Evolutionary conservation across 2,888 invertebrate genomes (phyloP).

Genomic region (Mythimna lalbum): DNA sequence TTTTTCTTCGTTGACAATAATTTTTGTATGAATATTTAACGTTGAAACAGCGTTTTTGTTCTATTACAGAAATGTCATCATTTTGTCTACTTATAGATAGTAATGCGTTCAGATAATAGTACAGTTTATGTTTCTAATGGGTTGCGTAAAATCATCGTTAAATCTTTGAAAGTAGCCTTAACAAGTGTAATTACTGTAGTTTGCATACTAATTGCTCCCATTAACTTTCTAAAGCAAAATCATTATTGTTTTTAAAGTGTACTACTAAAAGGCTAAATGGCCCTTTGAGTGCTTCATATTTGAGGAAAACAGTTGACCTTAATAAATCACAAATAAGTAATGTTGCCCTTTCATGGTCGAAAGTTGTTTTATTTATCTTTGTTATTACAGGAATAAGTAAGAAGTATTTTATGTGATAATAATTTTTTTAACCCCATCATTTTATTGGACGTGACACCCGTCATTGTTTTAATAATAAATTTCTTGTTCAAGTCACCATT

Average conservation of each 20-base stretch:
- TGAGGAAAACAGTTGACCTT: conserved; percentile 17
- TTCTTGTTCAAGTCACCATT: not conserved
- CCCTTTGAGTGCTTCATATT: conserved; percentile 35
- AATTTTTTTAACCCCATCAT: conserved; percentile 15
- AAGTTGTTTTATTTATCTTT: conserved; percentile 2
- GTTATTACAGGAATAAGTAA: conserved; percentile 16
- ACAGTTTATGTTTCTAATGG: conserved; percentile 21
- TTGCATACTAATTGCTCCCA: conserved; percentile 50
- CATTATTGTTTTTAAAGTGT: conserved; percentile 36
- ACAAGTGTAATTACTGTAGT: conserved; percentile 44
- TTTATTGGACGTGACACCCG: not conserved
- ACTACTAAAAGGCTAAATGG: conserved; percentile 31
- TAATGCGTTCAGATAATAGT: not conserved
- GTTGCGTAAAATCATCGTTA: conserved; percentile 34
- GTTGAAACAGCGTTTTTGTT: not conserved
- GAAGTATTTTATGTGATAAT: conserved; percentile 39
- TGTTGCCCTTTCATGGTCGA: not conserved
- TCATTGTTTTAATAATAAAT: conserved; percentile 28
- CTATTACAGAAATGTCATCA: not conserved
- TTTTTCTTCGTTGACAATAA: not conserved
- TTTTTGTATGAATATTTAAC: not conserved
- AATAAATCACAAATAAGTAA: not conserved
- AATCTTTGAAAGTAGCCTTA: conserved; percentile 34
- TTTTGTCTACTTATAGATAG: not conserved
- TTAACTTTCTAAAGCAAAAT: conserved; percentile 55